These are phyloP conservation scores for Thymelicus sylvestris DNA, from an alignment of 2,888 invertebrate genomes.

Conservation along the genomic window DNA sequence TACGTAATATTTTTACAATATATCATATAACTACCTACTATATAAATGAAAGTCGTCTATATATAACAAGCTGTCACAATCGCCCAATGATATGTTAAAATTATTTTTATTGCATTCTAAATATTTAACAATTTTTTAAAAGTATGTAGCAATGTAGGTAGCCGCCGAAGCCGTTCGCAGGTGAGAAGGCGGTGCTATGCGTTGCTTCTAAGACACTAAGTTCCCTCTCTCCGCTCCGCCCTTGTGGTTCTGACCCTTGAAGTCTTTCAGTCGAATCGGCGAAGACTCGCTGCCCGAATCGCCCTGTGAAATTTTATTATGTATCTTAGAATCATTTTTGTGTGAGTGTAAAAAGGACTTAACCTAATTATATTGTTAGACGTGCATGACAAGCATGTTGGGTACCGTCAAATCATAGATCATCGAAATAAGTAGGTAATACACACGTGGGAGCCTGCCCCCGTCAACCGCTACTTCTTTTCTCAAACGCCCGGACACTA, in stretches of 20 bases:
- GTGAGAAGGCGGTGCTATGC: slow-evolving; percentile 38
- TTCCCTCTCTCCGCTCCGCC: slow-evolving; percentile 68
- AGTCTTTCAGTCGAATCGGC: slow-evolving; percentile 83
- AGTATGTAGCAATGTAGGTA: slow-evolving; percentile 39
- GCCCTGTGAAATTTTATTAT: slow-evolving; percentile 69
- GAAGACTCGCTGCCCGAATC: slow-evolving; percentile 88
- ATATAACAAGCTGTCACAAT: slow-evolving; percentile 84
- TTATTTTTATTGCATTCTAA: slow-evolving; percentile 81
- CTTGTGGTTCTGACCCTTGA: slow-evolving; percentile 78
- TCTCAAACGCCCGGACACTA: no score
- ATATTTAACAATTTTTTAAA: slow-evolving; percentile 51
- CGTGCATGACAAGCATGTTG: no score
- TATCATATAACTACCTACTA: slow-evolving; percentile 61
- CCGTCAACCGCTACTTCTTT: no score
- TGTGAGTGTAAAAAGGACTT: no score
- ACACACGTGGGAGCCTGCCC: no score
- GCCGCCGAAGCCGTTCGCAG: slow-evolving; percentile 37
- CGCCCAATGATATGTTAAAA: slow-evolving; percentile 85
- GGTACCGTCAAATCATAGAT: no score
- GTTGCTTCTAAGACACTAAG: slow-evolving; percentile 65
- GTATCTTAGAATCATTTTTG: neutral
- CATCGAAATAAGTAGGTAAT: no score
- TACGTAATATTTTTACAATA: slow-evolving; percentile 81
- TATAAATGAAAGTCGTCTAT: slow-evolving; percentile 75
- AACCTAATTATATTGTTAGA: no score